Conservation (phyloP, 2,888 invertebrate genomes). For the Cantharis flavilabris region DNA sequence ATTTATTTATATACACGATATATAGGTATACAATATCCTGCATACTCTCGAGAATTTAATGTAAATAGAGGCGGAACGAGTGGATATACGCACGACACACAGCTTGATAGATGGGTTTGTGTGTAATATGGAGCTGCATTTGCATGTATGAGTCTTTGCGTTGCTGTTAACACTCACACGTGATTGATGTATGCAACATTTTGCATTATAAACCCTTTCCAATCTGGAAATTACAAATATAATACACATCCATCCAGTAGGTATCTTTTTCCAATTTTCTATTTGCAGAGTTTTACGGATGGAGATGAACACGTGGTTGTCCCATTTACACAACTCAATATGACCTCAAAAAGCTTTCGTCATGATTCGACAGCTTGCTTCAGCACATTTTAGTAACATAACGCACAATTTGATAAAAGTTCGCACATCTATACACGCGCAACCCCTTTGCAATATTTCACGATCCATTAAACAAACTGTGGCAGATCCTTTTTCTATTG, state of each 20-base stretch:
- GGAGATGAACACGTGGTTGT: neutral
- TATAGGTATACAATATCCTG: constrained; percentile 13
- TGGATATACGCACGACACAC: constrained; percentile 27
- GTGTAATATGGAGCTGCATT: constrained; percentile 30
- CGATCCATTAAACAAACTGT: constrained; percentile 25
- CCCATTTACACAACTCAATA: constrained; percentile 7
- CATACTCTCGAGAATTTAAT: constrained; percentile 13
- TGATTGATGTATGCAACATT: constrained; percentile 33
- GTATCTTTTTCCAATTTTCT: neutral
- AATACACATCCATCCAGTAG: neutral
- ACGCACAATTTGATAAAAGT: constrained; percentile 26
- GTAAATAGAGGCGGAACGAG: constrained; percentile 19
- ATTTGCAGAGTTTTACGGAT: neutral
- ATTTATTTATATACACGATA: neutral
- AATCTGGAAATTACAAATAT: neutral
- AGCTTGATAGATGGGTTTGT: constrained; percentile 31
- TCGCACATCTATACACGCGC: constrained; percentile 21
- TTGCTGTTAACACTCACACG: constrained; percentile 33
- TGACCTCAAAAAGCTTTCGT: constrained; percentile 18
- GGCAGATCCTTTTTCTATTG: constrained; percentile 6
- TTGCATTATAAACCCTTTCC: constrained; percentile 11
- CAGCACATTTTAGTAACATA: constrained; percentile 11
- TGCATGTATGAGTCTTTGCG: constrained; percentile 33
- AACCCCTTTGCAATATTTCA: constrained; percentile 20
- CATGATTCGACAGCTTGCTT: constrained; percentile 17